Base-by-base conservation (phyloP, 1,140 invertebrate species). In the Drosophila watanabei region DNA sequence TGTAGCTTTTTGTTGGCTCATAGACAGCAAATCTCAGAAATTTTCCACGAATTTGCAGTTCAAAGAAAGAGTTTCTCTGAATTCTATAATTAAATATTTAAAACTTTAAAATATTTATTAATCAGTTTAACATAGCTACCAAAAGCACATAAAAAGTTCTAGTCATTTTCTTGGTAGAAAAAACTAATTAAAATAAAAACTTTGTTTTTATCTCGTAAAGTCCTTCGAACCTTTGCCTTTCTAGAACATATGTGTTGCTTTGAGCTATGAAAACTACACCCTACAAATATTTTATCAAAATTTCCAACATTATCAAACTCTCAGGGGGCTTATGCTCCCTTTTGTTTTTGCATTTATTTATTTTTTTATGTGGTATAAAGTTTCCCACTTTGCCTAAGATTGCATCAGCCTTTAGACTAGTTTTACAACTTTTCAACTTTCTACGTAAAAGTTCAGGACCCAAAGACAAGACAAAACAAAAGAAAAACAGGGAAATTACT, bases 371-470 rank as follows among this genome's bases (percentile, higher is more conserved):
- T 41, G 20, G 56, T 24, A 33, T n/a, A 33, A 61, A 61, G 18
- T 24, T 61, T 11, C 3, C 6, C n/a, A 33, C 18, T 33, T 61
- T 33, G 18, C 28, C 59, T 52, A 18, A 61, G 30, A 33, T 54
- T 61, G 59, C 20, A 58, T 51, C 28, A n/a, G 13, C 28, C 14
- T 51, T 61, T 61, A 5, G 45, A 24, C 18, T 33, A 51, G 30
- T n/a, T 33, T 54, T 52, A n/a, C 9, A 61, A 61, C 28, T 61
- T 61, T 61, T 20, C 13, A 49, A 61, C 58, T 28, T 61, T 24
- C 14, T 24, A 9, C 20, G 6, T 58, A 28, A 58, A 51, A 61
- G 35, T 33, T 54, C 45, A 39, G 20, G 5, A 16, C 30, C n/a
- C 30, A 33, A 0, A 49, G 59, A 32, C 59, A 60, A 16, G 8